Conservation (phyloP, 2,888 invertebrate species). For the Lomographa bimaculata region DNA sequence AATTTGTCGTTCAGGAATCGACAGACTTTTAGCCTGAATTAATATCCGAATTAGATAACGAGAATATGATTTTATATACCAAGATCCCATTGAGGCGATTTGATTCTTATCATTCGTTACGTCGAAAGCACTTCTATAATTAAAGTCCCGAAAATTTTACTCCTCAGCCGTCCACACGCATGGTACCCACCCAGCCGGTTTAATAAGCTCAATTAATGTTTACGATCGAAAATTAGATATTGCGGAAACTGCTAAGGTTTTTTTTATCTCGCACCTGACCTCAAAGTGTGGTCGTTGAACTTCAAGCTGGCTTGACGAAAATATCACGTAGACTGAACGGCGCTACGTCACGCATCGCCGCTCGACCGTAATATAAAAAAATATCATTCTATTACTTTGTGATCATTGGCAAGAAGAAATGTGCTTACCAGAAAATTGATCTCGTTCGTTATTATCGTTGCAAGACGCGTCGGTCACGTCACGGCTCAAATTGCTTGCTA, state of each 20-base stretch:
- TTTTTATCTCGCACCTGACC: conserved; percentile 66
- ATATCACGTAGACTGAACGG: conserved; percentile 62
- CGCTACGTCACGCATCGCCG: conserved; percentile 55
- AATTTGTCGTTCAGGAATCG: conserved; percentile 19
- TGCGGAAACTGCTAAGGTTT: conserved; percentile 55
- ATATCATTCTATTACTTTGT: conserved; percentile 40
- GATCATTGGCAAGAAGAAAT: conserved; percentile 41
- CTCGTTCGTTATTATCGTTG: conserved; percentile 31
- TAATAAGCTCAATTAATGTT: conserved; percentile 63
- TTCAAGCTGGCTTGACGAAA: conserved; percentile 50
- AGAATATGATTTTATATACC: conserved; percentile 7
- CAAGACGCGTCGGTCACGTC: conserved; percentile 15
- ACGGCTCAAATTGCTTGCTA: conserved; percentile 4
- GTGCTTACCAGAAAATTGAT: conserved; percentile 49
- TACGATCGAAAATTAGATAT: conserved; percentile 70
- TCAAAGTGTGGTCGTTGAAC: conserved; percentile 66
- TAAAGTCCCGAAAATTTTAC: conserved; percentile 32
- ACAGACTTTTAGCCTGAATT: conserved; percentile 21
- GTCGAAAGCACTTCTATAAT: conserved; percentile 25
- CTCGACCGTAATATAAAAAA: conserved; percentile 36
- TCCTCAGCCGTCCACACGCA: conserved; percentile 26
- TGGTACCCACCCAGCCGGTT: conserved; percentile 45
- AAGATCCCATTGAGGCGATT: conserved; percentile 2
- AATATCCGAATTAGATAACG: conserved; percentile 28
- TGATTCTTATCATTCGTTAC: conserved; percentile 22